Percentiles rank a stretch among this genome's conserved stretches.
Conservation (phyloP, 2,797 vertebrate genomes). For the Lacerta bilineata region DNA sequence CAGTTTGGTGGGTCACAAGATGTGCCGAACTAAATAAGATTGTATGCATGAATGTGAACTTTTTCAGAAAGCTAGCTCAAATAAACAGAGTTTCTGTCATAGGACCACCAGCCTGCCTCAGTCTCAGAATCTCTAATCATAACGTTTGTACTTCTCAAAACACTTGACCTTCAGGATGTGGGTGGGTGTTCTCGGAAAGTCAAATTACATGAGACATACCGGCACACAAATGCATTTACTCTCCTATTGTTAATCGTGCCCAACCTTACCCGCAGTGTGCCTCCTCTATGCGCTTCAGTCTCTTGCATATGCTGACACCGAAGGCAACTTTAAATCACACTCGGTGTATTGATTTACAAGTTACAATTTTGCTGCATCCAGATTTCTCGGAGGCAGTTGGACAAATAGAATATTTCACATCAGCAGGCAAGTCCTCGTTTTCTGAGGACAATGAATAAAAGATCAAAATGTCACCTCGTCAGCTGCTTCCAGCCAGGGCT, state of each 20-base stretch:
- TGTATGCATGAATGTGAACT: background rate
- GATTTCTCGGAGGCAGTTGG: constrained; percentile 37
- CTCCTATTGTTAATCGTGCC: constrained; percentile 33
- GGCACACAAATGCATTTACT: background rate
- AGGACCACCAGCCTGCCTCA: background rate
- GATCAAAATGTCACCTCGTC: constrained; percentile 18
- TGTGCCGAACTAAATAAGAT: background rate
- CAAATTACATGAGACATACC: too few relatives aligned
- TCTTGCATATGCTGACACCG: constrained; percentile 36
- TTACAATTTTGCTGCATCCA: constrained; percentile 33
- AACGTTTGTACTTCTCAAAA: background rate
- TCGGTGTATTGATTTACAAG: background rate
- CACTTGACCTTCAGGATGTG: background rate
- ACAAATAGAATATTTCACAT: constrained; percentile 30
- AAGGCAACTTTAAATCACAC: constrained; percentile 41
- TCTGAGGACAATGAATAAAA: constrained; percentile 36
- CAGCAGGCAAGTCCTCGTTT: background rate
- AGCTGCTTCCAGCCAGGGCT: background rate
- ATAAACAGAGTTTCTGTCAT: background rate
- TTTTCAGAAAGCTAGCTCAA: background rate
- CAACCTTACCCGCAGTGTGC: background rate
- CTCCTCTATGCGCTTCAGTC: background rate
- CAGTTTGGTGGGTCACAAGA: background rate
- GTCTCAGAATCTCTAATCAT: too few relatives aligned
- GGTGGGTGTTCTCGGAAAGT: too few relatives aligned